Evolutionary conservation across 2,797 vertebrate species (phyloP).

Genomic region (Eospalax fontanierii): DNA sequence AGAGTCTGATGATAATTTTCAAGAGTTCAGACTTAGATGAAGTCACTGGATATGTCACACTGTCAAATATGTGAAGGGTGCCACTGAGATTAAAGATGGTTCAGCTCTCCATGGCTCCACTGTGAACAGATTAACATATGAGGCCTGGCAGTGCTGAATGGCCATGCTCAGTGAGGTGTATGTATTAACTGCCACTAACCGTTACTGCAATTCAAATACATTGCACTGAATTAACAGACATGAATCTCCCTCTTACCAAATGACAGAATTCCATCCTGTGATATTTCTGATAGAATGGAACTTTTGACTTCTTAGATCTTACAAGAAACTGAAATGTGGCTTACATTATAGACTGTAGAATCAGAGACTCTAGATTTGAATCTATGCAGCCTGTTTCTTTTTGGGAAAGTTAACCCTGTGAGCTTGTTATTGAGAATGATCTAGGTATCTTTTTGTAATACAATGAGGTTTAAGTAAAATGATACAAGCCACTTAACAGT

Average conservation of each 20-base stretch:
- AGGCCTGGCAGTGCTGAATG: neutral
- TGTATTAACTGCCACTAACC: neutral
- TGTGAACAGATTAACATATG: neutral
- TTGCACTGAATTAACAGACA: neutral
- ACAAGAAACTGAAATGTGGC: slow-evolving; percentile 7
- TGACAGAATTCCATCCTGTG: neutral
- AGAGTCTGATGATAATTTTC: neutral
- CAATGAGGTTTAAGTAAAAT: neutral
- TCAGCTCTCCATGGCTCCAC: neutral
- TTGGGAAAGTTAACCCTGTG: neutral
- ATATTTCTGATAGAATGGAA: slow-evolving; percentile 2
- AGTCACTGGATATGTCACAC: neutral
- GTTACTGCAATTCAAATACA: neutral
- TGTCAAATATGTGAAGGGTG: neutral
- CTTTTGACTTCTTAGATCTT: neutral
- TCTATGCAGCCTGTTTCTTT: neutral
- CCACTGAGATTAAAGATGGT: neutral
- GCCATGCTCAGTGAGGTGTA: neutral
- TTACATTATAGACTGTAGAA: neutral
- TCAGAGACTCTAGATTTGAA: neutral
- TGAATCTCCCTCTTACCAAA: neutral
- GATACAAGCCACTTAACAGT: neutral
- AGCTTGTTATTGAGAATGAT: neutral
- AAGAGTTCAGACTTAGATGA: neutral
- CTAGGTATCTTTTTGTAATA: neutral